Conservation (phyloP, 2,797 vertebrate species). For the Prionace glauca region DNA sequence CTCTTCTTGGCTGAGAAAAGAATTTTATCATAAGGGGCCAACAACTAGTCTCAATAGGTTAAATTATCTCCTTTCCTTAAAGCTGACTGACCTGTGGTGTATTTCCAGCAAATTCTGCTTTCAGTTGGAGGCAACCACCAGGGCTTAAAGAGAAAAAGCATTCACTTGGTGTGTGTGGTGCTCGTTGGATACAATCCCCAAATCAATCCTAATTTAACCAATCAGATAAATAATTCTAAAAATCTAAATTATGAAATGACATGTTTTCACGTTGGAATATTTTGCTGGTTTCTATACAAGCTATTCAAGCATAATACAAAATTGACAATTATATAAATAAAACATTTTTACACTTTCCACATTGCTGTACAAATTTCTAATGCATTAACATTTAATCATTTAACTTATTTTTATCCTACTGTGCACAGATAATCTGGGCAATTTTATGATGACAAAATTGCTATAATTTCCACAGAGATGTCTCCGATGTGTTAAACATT, state of each 20-base stretch:
- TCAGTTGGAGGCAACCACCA: background rate
- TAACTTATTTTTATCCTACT: background rate
- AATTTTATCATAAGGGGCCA: background rate
- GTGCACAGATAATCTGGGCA: background rate
- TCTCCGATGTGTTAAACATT: background rate
- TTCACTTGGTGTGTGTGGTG: background rate
- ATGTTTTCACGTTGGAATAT: background rate
- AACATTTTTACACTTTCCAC: background rate
- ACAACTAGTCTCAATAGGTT: background rate
- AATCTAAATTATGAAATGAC: background rate
- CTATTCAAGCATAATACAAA: background rate
- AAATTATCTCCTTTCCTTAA: background rate
- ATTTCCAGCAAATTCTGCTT: background rate
- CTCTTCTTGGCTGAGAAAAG: background rate
- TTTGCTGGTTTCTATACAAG: background rate
- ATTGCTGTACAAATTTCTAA: background rate
- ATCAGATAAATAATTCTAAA: background rate
- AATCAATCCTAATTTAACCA: conserved; percentile 19
- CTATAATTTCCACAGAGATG: background rate
- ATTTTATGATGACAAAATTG: background rate
- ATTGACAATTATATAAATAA: background rate
- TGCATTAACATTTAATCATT: background rate
- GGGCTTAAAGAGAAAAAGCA: background rate
- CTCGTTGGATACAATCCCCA: background rate
- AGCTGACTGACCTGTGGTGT: background rate